Evolutionary conservation across 2,797 vertebrate genomes (phyloP).

Genomic region (Cottoperca gobio): DNA sequence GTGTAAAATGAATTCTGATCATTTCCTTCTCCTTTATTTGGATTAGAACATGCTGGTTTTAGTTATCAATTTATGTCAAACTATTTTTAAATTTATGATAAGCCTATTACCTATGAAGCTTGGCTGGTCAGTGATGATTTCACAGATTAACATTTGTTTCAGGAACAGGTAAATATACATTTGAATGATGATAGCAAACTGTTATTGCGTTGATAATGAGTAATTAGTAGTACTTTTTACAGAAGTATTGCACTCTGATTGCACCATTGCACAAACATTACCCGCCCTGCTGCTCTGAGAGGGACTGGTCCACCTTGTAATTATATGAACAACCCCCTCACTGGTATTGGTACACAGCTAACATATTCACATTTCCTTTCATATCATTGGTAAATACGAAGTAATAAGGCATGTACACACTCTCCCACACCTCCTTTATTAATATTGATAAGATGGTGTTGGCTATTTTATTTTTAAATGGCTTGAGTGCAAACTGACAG

Average conservation of each 20-base stretch:
- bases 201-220: too few species aligned
- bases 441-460: slow-evolving; percentile 41
- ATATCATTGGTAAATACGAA: slow-evolving; percentile 52
- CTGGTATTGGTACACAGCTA: slow-evolving; percentile 59
- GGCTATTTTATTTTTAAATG: slow-evolving; percentile 35
- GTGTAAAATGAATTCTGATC: not conserved
- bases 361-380: not conserved
- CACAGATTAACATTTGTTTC: not conserved
- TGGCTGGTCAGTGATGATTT: too few species aligned
- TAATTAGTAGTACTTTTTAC: too few species aligned
- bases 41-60: not conserved
- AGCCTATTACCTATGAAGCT: not conserved
- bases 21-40: not conserved
- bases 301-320: slow-evolving; percentile 32
- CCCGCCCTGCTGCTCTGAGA: not conserved
- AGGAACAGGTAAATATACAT: too few species aligned
- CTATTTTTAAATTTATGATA: too few species aligned
- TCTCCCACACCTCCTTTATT: slow-evolving; percentile 28
- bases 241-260: slow-evolving; percentile 37
- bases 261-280: slow-evolving; percentile 18
- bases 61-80: not conserved
- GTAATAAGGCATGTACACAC: not conserved
- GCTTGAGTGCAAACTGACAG: not conserved
- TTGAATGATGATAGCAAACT: too few species aligned
- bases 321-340: slow-evolving; percentile 68